phyloP scores from a whole-genome alignment of 2,797 vertebrate species.

The Peromyscus nudipes region DNA sequence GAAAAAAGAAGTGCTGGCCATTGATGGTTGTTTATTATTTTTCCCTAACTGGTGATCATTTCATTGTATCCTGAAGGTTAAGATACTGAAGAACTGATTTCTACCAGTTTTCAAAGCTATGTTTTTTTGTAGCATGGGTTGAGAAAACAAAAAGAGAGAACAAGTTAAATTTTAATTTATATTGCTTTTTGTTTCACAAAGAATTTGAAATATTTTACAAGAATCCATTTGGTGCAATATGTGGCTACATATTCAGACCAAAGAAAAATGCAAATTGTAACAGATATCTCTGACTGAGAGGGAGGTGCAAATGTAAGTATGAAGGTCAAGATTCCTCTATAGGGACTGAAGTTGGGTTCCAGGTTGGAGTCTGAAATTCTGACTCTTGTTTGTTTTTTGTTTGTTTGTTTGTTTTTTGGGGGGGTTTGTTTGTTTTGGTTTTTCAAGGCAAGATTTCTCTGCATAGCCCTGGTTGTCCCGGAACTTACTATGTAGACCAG shows the following conservation, averaged over 20 bases:
- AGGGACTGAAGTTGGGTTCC: conserved; percentile 19
- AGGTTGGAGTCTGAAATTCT: conserved; percentile 41
- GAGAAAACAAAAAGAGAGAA: background rate
- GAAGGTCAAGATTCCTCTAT: background rate
- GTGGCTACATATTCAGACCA: background rate
- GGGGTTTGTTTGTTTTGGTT: too few species aligned
- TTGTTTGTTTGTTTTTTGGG: too few species aligned
- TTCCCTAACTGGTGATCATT: background rate
- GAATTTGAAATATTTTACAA: conserved; percentile 45
- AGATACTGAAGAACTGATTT: conserved; percentile 34
- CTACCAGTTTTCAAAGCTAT: conserved; percentile 50
- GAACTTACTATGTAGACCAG: too few species aligned
- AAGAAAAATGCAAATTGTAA: conserved; percentile 46
- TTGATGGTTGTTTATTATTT: background rate
- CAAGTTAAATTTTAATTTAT: conserved; percentile 53
- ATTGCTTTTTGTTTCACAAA: conserved; percentile 37
- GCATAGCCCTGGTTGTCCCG: too few species aligned
- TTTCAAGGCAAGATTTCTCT: too few species aligned
- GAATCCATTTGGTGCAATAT: conserved; percentile 20
- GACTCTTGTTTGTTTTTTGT: background rate
- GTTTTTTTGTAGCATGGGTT: conserved; percentile 26
- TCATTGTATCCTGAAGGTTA: conserved; percentile 33
- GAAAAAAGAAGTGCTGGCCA: background rate
- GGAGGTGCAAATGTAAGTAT: conserved; percentile 13
- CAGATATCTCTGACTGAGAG: background rate